phyloP scores from a whole-genome alignment of 2,113 vertebrate species.

The Nyctereutes procyonoides region DNA sequence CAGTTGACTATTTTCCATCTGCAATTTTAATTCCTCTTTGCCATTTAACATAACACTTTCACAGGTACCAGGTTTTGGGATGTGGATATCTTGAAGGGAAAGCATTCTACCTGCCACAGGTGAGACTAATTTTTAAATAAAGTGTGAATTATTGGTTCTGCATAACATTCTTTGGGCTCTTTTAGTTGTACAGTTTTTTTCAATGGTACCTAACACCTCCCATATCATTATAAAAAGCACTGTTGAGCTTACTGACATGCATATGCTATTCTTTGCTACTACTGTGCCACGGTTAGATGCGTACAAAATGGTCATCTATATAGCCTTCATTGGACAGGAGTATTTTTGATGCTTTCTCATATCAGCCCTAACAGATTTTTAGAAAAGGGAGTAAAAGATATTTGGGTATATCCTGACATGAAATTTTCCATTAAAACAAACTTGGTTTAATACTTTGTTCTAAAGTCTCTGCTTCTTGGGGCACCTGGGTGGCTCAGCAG shows the following conservation, averaged over 20 bases:
- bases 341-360: neutral
- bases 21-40: neutral
- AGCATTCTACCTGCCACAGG: neutral
- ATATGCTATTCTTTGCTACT: neutral
- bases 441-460: conserved; percentile 8
- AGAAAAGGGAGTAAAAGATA: neutral
- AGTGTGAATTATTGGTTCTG: neutral
- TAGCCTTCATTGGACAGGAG: neutral
- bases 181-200: neutral
- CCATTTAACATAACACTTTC: neutral
- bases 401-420: neutral
- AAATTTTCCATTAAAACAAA: neutral
- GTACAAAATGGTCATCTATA: neutral
- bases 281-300: neutral
- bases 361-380: neutral
- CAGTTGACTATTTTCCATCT: neutral
- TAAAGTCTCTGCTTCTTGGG: neutral
- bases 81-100: neutral
- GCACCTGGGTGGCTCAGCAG: no score
- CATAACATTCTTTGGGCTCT: neutral
- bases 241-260: neutral
- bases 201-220: neutral
- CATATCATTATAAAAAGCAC: neutral
- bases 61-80: neutral
- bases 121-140: neutral